Conservation (phyloP, 1,140 invertebrate genomes). For the Hylyphantes graminicola region DNA sequence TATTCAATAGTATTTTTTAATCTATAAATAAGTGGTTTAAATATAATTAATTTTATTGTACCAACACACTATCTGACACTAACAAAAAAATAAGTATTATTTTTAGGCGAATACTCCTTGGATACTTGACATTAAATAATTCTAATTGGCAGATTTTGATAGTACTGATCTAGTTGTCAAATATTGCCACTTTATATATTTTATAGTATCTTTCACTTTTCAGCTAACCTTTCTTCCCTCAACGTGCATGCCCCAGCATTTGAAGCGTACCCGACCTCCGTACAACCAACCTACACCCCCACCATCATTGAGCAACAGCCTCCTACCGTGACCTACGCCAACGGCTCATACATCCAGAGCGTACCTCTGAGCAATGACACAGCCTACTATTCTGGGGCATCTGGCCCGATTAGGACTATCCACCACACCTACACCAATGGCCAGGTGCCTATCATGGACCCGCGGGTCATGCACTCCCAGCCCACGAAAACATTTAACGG, state of each 20-base stretch:
- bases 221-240: slow-evolving; percentile 25
- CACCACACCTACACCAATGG: neutral
- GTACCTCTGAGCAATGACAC: neutral
- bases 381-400: neutral
- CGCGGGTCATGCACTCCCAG: neutral
- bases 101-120: neutral
- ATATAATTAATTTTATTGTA: neutral
- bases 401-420: neutral
- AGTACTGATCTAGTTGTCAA: neutral
- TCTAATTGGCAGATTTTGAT: neutral
- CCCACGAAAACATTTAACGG: slow-evolving; percentile 7
- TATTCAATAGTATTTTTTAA: no score
- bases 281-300: neutral
- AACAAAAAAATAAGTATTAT: neutral
- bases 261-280: slow-evolving; percentile 4
- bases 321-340: neutral
- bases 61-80: neutral
- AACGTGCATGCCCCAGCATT: slow-evolving; percentile 52
- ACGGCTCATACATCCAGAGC: neutral
- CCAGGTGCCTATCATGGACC: neutral
- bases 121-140: no score
- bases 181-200: neutral
- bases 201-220: neutral
- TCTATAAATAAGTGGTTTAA: neutral
- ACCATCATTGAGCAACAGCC: neutral